phyloP scores from a whole-genome alignment of 2,888 invertebrate species.

The Fragum fragum region DNA sequence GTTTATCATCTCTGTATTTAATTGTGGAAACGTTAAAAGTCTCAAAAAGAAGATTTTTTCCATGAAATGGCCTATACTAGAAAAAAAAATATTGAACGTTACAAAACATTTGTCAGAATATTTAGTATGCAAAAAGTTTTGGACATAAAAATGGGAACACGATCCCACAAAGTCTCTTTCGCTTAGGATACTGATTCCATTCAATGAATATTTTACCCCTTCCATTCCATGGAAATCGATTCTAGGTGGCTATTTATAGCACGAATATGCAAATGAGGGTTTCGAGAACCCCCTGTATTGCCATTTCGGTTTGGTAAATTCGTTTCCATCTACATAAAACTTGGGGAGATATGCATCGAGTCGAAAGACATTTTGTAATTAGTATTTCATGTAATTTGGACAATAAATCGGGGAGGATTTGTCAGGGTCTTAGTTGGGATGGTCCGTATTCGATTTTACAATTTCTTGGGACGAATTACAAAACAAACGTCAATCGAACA shows the following conservation, averaged over 20 bases:
- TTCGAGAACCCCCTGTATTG: slow-evolving; percentile 1
- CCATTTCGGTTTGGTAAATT: slow-evolving; percentile 17
- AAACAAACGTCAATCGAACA: slow-evolving; percentile 22
- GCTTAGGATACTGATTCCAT: slow-evolving; percentile 44
- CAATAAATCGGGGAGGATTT: slow-evolving; percentile 63
- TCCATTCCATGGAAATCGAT: slow-evolving; percentile 27
- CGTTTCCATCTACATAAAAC: slow-evolving; percentile 38
- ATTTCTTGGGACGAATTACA: slow-evolving; percentile 4
- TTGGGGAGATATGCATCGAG: slow-evolving; percentile 58
- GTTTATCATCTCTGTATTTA: too few species aligned
- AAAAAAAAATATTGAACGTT: background rate
- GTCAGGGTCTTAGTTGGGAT: slow-evolving; percentile 40
- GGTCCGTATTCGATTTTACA: slow-evolving; percentile 28
- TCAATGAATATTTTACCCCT: slow-evolving; percentile 65
- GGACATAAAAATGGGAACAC: slow-evolving; percentile 7
- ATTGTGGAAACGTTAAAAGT: too few species aligned
- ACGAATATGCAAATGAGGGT: slow-evolving; percentile 19
- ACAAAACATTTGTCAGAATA: background rate
- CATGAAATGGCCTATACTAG: too few species aligned
- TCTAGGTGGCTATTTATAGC: slow-evolving; percentile 20
- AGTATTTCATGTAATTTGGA: slow-evolving; percentile 65
- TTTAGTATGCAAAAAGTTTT: slow-evolving; percentile 2
- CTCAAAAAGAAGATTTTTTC: too few species aligned
- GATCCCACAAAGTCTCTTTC: slow-evolving; percentile 21
- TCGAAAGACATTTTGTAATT: slow-evolving; percentile 52